Evolutionary conservation across 2,113 vertebrate genomes (phyloP).

Genomic region (Dicaeum eximium): DNA sequence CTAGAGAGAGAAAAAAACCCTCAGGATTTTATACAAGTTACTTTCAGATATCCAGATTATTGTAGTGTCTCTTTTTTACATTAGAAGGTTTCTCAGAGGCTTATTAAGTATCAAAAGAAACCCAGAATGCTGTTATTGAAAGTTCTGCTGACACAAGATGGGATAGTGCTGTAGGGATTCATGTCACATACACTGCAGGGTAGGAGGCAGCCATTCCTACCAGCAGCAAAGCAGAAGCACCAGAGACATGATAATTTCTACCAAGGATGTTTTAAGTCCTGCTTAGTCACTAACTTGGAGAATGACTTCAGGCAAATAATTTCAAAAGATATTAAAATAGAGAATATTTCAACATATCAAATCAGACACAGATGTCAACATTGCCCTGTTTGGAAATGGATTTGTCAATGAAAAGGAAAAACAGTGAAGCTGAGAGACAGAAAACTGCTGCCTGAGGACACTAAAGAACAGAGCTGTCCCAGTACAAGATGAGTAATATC

Average conservation of each 20-base stretch:
- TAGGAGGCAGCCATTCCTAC: background rate
- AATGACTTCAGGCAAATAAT: background rate
- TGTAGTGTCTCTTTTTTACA: background rate
- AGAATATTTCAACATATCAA: background rate
- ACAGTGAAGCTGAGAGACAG: background rate
- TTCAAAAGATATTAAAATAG: background rate
- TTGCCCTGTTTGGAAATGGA: background rate
- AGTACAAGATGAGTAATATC: background rate
- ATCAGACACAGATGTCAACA: background rate
- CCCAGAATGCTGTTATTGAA: background rate
- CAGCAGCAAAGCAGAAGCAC: background rate
- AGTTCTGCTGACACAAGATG: background rate
- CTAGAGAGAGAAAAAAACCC: background rate
- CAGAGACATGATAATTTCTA: background rate
- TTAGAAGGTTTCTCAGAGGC: background rate
- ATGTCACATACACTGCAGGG: background rate
- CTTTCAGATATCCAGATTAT: background rate
- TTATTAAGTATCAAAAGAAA: background rate
- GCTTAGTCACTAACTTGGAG: background rate
- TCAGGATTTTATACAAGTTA: background rate
- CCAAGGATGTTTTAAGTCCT: background rate
- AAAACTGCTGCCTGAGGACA: background rate
- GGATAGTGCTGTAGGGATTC: background rate
- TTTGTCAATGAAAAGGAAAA: background rate
- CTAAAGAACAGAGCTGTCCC: background rate